phyloP scores from a whole-genome alignment of 2,113 vertebrate species.

The Xiphorhynchus elegans region DNA sequence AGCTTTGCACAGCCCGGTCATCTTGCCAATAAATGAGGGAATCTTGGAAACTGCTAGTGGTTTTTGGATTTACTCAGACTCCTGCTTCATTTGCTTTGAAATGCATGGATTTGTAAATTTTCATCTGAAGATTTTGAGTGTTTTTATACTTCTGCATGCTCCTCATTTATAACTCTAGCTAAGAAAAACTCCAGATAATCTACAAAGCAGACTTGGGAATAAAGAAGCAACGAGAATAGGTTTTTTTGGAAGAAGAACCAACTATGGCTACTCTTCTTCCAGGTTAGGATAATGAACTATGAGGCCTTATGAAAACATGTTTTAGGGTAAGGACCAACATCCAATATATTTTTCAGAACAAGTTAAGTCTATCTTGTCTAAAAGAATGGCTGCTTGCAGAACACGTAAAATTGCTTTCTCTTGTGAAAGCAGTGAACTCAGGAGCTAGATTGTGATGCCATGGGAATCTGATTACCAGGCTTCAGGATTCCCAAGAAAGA shows the following conservation, averaged over 20 bases:
- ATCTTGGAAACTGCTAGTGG: constrained; percentile 21
- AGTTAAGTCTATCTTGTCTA: neutral
- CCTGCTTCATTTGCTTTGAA: constrained; percentile 31
- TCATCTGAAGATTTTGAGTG: neutral
- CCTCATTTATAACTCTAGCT: neutral
- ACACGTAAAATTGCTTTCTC: neutral
- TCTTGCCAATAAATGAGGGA: constrained; percentile 45
- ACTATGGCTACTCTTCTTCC: neutral
- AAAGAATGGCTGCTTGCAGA: neutral
- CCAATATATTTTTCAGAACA: neutral
- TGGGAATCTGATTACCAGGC: neutral
- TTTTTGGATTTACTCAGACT: constrained; percentile 16
- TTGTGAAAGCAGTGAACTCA: neutral
- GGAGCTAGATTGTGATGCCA: neutral
- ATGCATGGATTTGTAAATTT: neutral
- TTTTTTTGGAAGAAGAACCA: neutral
- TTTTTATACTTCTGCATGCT: neutral
- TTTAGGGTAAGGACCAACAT: neutral
- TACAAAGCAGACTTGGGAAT: neutral
- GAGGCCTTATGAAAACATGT: neutral
- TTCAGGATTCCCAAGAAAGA: neutral
- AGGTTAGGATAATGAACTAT: neutral
- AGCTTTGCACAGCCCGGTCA: constrained; percentile 21
- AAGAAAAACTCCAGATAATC: neutral
- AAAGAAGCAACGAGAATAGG: neutral